Base-by-base conservation (phyloP, 2,888 invertebrate genomes). In the Melitaea athalia region DNA sequence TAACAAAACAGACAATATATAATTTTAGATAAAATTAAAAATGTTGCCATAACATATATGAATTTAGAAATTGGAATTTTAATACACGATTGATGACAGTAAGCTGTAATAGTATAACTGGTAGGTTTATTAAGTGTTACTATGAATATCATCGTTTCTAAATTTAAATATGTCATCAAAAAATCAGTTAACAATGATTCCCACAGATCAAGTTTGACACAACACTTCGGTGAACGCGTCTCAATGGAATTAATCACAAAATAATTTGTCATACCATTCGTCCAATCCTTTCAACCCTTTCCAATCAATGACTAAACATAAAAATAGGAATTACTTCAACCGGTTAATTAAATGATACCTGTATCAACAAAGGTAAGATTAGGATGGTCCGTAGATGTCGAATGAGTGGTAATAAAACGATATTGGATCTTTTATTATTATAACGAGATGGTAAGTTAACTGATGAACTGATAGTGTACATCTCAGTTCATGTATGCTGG, bases 131-230 rank as follows among this genome's bases (percentile, higher is more conserved):
- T 2, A 6, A 5, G 5, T 47, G 14, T 47, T n/a, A 14, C 4
- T n/a, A 49, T n/a, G n/a, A n/a, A 49, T 14, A 49, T 49, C 47
- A 5, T n/a, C 47, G 0, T 45, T n/a, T 49, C n/a, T 6, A 17
- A 11, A 14, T 43, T 31, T 43, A 43, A 43, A 45, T 63, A 31
- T 38, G 5, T 45, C 15, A 14, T 47, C 47, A 5, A 38, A 55
- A n/a, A 66, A 38, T 60, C 43, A 65, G 64, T 63, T 47, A 60
- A 31, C 63, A 49, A 57, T 77, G 76, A 78, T 86, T 87, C 86
- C 81, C 87, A 85, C 79, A 82, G 79, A 75, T 76, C 78, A 59
- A 75, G 81, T 80, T 79, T 76, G 66, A 75, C 78, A 71, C 75
- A n/a, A 72, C 76, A 76, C 79, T 76, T 71, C 77, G 78, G 66